Evolutionary conservation across 2,113 vertebrate species (phyloP), one percentile per base, ranked within the genome.

Genomic region (Gallinago undulata): DNA sequence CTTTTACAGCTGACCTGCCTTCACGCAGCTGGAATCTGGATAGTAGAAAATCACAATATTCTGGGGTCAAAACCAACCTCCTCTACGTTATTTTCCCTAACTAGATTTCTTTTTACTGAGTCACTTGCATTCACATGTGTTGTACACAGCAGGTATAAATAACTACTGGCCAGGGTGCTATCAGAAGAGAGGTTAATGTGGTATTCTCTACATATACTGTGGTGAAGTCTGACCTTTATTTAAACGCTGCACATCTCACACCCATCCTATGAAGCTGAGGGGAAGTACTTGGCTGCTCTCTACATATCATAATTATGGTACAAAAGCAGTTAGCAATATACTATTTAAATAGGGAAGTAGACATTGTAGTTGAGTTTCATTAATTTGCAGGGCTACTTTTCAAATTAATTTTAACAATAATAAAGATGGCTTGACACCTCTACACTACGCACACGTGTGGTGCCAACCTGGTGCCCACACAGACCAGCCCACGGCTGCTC

Each of bases 321-420:
- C 82, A 86, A 72, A 86, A 64, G 43, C 68, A 63, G 83, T 69
- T 31, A 16, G 14, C 55, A 39, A 47, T 43, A 64, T 11, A 59
- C 56, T 73, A 25, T 67, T 86, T 93, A 91, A 93, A 91, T 86
- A 77, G 88, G 55, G 28, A 94, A 94, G 70, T 9, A 78, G n/a
- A 66, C 50, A 28, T 17, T 27, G 45, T 37, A 62, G 41, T 6
- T 2, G 19, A 93, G 31, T 31, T 70, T 57, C 64, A 69, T n/a
- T 55, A 5, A 76, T 80, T 22, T 12, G 55, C 17, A 93, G 55
- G 75, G 85, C 37, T 96, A 28, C 37, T 90, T 80, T 86, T 51
- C 81, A 79, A 85, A 85, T 31, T 53, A 14, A 56, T 91, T 91
- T 91, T 50, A 93, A 82, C 50, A 63, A 24, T 19, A 83, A 73